phyloP scores from a whole-genome alignment of 2,113 vertebrate genomes.

The Aldabrachelys gigantea region DNA sequence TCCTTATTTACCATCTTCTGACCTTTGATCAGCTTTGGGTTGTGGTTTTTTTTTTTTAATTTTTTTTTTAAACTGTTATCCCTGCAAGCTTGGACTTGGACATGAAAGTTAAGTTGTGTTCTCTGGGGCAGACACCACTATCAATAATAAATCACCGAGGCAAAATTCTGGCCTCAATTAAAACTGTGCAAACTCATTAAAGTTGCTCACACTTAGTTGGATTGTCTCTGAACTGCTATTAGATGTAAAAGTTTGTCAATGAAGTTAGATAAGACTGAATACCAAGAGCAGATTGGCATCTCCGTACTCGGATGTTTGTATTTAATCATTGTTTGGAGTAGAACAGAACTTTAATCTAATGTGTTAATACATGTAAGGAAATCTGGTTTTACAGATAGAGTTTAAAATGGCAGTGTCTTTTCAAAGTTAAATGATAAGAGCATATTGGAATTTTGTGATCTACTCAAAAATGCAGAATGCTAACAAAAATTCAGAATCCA shows the following conservation, averaged over 20 bases:
- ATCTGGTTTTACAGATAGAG: neutral
- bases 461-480: neutral
- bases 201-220: neutral
- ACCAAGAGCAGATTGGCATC: accelerated
- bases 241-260: neutral
- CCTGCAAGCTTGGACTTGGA: neutral
- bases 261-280: neutral
- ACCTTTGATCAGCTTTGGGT: neutral
- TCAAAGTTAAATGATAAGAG: neutral
- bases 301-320: neutral
- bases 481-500: neutral
- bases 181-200: neutral
- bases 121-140: neutral
- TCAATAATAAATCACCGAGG: neutral
- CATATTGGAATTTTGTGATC: neutral
- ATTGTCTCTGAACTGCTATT: neutral
- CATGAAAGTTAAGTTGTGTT: neutral
- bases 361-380: accelerated
- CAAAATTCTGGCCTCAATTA: neutral
- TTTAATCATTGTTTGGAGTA: neutral
- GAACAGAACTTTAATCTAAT: neutral
- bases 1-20: neutral
- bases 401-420: neutral
- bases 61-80: neutral
- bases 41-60: too few species aligned